Evolutionary conservation across 2,113 vertebrate species (phyloP), one percentile per base, ranked within the genome.

Genomic region (Scomber colias): DNA sequence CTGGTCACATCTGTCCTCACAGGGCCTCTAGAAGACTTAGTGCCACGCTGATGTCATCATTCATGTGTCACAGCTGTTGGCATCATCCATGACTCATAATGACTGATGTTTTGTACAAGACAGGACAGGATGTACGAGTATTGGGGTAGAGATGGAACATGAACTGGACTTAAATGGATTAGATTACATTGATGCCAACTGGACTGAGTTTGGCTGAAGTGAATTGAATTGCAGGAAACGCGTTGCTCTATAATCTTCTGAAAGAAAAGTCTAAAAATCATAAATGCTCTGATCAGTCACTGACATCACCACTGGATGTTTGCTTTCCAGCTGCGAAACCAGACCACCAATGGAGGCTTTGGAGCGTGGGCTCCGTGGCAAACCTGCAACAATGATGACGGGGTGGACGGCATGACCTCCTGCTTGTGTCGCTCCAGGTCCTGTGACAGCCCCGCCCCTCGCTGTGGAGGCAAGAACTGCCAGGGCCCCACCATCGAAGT

Each of bases 291-390:
- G 9, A 61, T 12, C 13, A 35, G 17, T 27, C 13, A 11, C 49
- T 35, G 31, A 35, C 3, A 13, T 56, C 14, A 8, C 35, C 13
- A 24, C 9, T 3, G 31, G 0, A 61, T 27, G 45, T 62, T 21
- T 71, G 24, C 50, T 40, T 61, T 69, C 35, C 89, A 99, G 98
- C 93, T 98, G 68, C 94, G 95, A 80, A 99, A 99, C 82, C 92
- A 99, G 94, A 99, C 97, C 9, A 94, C 83, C 61, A 95, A 97
- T 48, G 98, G 98, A 0, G 95, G 91, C 67, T 71, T 98, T 3
- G 97, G 98, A 21, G 92, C 95, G 0, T 99, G 98, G 98, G 95
- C 96, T 44, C 90, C 94, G 1, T 99, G 98, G 98, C 97, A 98
- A 91, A 95, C 95, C 0, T 99, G 98, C 81, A 97, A 96, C 90